These are phyloP conservation scores for Eristalis tenax DNA, from an alignment of 2,888 invertebrate genomes.

Conservation along the genomic window DNA sequence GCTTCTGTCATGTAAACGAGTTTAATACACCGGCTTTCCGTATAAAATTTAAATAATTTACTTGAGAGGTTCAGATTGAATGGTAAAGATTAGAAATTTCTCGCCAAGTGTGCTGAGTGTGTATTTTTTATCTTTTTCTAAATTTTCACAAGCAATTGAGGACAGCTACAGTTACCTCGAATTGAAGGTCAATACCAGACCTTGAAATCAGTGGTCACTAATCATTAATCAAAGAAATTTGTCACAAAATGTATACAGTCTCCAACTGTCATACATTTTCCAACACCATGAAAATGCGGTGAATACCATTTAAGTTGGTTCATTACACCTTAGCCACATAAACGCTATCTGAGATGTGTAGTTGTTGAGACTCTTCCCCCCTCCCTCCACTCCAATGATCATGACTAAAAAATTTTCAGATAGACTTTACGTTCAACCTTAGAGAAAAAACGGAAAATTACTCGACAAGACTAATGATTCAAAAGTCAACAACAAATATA, in stretches of 20 bases:
- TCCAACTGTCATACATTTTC: neutral
- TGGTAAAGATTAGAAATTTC: slow-evolving; percentile 1
- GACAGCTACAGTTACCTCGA: neutral
- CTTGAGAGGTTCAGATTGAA: neutral
- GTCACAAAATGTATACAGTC: neutral
- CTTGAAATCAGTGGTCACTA: slow-evolving; percentile 16
- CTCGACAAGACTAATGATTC: slow-evolving; percentile 12
- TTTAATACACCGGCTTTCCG: slow-evolving; percentile 13
- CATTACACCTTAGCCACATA: slow-evolving; percentile 11
- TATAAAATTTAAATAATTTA: slow-evolving; percentile 31
- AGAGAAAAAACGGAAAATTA: neutral
- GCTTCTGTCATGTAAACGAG: slow-evolving; percentile 8
- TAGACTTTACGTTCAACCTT: neutral
- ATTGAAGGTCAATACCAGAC: slow-evolving; percentile 20
- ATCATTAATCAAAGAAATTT: neutral
- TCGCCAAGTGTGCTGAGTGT: neutral
- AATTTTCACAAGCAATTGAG: neutral
- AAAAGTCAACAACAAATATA: slow-evolving; percentile 7
- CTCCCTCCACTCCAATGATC: slow-evolving; percentile 2
- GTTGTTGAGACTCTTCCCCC: too few relatives aligned
- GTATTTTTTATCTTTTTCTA: neutral
- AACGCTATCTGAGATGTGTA: neutral
- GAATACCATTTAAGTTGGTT: slow-evolving; percentile 6
- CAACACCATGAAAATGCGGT: neutral
- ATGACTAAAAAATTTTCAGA: neutral